A percentile compares a stretch with the other conserved stretches of the same genome.
phyloP scores from a whole-genome alignment of 1,140 invertebrate genomes.

The Propsilocerus akamusi region DNA sequence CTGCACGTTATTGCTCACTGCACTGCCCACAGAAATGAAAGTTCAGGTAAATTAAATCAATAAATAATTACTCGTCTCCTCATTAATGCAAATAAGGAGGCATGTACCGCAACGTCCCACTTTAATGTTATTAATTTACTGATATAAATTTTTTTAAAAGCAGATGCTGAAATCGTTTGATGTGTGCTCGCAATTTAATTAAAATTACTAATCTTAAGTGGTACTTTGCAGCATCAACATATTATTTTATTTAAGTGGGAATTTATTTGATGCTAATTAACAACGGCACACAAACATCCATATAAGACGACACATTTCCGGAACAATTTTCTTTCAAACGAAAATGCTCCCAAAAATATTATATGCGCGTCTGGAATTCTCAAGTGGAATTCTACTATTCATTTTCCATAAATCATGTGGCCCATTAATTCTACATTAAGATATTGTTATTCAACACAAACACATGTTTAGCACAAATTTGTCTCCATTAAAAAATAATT shows the following conservation, averaged over 20 bases:
- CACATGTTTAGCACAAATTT: not conserved
- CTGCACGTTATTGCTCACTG: no score
- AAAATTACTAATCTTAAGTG: conserved; percentile 5
- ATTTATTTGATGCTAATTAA: not conserved
- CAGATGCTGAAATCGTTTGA: not conserved
- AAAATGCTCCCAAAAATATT: no score
- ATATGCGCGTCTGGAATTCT: not conserved
- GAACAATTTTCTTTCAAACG: not conserved
- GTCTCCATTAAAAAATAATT: no score
- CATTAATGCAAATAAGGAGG: not conserved
- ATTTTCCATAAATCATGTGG: not conserved
- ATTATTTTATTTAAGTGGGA: not conserved
- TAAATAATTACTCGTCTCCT: no score
- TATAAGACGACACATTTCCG: not conserved
- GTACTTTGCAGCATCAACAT: not conserved
- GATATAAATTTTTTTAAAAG: not conserved
- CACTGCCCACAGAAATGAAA: no score
- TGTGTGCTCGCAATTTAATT: not conserved
- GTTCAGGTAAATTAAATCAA: no score
- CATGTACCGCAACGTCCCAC: not conserved
- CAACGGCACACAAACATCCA: not conserved
- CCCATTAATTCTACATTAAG: no score
- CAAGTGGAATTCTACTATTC: not conserved
- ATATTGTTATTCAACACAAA: not conserved
- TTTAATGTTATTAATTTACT: not conserved